phyloP scores from a whole-genome alignment of 1,140 invertebrate genomes.

The Maconellicoccus hirsutus region DNA sequence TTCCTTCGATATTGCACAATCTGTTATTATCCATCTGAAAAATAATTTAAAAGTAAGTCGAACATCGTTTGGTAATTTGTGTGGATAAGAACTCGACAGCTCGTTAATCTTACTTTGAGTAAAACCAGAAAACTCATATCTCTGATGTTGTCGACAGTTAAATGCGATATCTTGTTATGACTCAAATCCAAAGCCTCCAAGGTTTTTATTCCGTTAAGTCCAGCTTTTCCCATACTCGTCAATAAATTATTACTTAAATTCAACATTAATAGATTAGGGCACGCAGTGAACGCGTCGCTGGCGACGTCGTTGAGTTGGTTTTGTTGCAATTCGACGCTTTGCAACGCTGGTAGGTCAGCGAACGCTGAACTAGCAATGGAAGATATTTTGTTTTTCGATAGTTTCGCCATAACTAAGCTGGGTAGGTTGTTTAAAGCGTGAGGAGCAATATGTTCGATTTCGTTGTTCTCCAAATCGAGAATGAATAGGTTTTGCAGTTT shows the following conservation, averaged over 20 bases:
- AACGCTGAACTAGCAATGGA: constrained; percentile 57
- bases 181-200: constrained; percentile 70
- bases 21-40: constrained; percentile 38
- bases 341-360: constrained; percentile 57
- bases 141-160: constrained; percentile 49
- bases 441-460: constrained; percentile 60
- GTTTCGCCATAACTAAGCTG: constrained; percentile 58
- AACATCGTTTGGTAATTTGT: neutral
- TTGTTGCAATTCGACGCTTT: constrained; percentile 64
- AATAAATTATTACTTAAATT: constrained; percentile 71
- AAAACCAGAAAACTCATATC: constrained; percentile 73
- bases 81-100: neutral
- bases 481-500: constrained; percentile 55
- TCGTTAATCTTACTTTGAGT: constrained; percentile 43
- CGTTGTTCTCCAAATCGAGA: constrained; percentile 69
- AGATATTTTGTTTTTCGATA: constrained; percentile 44
- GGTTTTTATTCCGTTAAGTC: constrained; percentile 54
- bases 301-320: constrained; percentile 60
- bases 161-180: constrained; percentile 57
- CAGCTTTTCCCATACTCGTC: constrained; percentile 53
- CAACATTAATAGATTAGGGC: constrained; percentile 62
- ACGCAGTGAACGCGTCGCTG: constrained; percentile 60
- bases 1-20: constrained; percentile 41
- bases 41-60: neutral
- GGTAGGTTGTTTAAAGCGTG: constrained; percentile 63